These are phyloP conservation scores for Phrynosoma blainvillii DNA, from an alignment of 2,113 vertebrate genomes.

Conservation along the genomic window DNA sequence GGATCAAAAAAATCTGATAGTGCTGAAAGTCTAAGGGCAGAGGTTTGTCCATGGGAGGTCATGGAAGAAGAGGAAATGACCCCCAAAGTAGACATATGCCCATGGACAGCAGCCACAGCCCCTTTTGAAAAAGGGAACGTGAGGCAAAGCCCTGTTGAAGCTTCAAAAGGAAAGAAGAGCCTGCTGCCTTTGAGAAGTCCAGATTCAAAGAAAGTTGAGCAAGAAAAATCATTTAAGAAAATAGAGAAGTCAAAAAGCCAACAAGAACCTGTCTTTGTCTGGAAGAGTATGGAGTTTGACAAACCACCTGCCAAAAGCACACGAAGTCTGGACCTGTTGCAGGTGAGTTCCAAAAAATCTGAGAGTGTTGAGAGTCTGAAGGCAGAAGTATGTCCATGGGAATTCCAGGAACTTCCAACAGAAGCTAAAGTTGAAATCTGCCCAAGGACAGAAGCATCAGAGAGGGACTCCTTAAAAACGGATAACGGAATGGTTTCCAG, in stretches of 20 bases:
- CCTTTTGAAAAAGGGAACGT: fast-evolving
- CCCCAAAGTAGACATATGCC: constrained; percentile 38
- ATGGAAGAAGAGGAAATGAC: fast-evolving
- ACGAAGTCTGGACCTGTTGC: background rate
- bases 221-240: constrained; percentile 30
- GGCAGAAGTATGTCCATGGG: constrained; percentile 68
- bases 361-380: constrained; percentile 22
- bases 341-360: background rate
- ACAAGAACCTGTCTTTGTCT: constrained; percentile 25
- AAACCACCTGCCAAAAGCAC: fast-evolving
- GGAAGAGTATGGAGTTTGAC: constrained; percentile 23
- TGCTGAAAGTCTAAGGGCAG: background rate
- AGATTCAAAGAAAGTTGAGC: constrained; percentile 14
- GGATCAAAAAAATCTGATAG: constrained; percentile 6
- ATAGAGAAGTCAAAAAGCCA: constrained; percentile 32
- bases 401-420: constrained; percentile 40
- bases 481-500: background rate
- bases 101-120: constrained; percentile 53
- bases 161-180: background rate
- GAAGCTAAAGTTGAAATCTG: constrained; percentile 66
- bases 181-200: background rate
- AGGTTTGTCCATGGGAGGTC: constrained; percentile 62
- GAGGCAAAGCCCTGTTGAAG: fast-evolving
- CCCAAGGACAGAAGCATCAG: constrained; percentile 59
- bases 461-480: background rate